A percentile compares a stretch with the other conserved stretches of the same genome.
Conservation (phyloP, 2,113 vertebrate species). For the Catagonus wagneri region DNA sequence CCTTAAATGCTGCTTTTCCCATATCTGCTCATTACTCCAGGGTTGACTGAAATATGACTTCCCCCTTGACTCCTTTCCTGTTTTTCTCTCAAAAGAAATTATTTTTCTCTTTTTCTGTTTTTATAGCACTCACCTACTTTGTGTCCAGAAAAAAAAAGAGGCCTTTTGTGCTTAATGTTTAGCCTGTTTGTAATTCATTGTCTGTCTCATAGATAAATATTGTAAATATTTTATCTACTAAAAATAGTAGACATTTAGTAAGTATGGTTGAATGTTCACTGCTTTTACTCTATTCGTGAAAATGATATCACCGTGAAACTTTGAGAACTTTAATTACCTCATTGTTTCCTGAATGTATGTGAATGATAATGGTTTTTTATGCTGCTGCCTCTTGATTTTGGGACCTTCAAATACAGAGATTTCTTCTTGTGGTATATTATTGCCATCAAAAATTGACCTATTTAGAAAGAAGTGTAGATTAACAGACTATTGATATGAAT, state of each 20-base stretch:
- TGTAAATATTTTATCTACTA: not conserved
- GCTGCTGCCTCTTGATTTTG: not conserved
- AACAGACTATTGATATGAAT: slow-evolving; percentile 2
- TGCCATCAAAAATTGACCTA: slow-evolving; percentile 16
- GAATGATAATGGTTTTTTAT: not conserved
- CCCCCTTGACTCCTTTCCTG: not conserved
- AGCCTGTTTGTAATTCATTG: not conserved
- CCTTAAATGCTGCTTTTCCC: not conserved
- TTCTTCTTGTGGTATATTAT: slow-evolving; percentile 40
- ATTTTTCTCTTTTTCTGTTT: not conserved
- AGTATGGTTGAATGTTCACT: not conserved
- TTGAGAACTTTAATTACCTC: slow-evolving; percentile 14
- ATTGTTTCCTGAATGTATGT: not conserved
- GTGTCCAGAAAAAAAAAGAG: not conserved
- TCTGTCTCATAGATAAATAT: not conserved
- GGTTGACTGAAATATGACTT: not conserved
- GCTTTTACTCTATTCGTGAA: not conserved
- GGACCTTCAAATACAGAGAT: not conserved
- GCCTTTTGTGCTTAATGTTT: not conserved
- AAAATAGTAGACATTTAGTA: slow-evolving; percentile 6
- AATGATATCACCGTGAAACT: slow-evolving; percentile 10
- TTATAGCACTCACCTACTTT: not conserved
- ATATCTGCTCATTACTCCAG: not conserved
- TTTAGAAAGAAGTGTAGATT: slow-evolving; percentile 22
- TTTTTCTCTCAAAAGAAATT: slow-evolving; percentile 28